Base-by-base conservation (phyloP, 2,113 vertebrate species). In the Todiramphus chloris region DNA sequence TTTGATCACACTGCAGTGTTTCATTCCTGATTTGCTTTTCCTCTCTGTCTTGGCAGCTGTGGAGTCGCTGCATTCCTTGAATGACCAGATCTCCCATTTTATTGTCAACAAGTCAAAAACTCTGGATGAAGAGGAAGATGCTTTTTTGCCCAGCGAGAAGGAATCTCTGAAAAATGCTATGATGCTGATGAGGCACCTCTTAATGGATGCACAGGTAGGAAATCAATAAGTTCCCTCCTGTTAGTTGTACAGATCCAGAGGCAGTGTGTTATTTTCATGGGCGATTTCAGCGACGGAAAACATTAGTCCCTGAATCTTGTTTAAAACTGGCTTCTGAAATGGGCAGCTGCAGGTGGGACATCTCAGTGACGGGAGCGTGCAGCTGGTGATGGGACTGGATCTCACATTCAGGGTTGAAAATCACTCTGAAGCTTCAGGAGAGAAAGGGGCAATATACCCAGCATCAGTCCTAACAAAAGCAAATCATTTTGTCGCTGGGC, bases 11-110 rank as follows among this genome's bases (percentile, higher is more conserved):
- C n/a, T 23, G 4, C 14, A 4, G 11, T 5, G 9, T 39, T 90
- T 94, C 64, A 95, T n/a, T 60, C 11, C 78, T 9, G 2, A 41
- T 90, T 37, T 91, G 10, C 70, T 79, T 68, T 62, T 21, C 56
- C 35, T 89, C 70, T 81, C 59, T 96, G 35, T 91, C 53, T 92
- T 56, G 60, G 16, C 97, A 99, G 99, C 99, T 3, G 99, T 99
- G 72, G 98, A 99, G 76, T 99, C 99, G 0, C 93, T 99, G 90
- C 99, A 99, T 91, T 99, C 98, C 88, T 94, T 99, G 68, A 99
- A 99, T 6, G 98, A 99, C 98, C 99, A 99, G 98, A 99, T 99
- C 94, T 99, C 99, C 13, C 99, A 98, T 87, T 99, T 99, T 67
- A 99, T 99, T 4, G 96, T 99, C 96, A 98, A 98, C 96, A 98